A percentile compares a stretch with the other conserved stretches of the same genome.
These are phyloP conservation scores for Muricea muricata DNA, from an alignment of 92 coral and sea anemone genomes.

Conservation along the genomic window DNA sequence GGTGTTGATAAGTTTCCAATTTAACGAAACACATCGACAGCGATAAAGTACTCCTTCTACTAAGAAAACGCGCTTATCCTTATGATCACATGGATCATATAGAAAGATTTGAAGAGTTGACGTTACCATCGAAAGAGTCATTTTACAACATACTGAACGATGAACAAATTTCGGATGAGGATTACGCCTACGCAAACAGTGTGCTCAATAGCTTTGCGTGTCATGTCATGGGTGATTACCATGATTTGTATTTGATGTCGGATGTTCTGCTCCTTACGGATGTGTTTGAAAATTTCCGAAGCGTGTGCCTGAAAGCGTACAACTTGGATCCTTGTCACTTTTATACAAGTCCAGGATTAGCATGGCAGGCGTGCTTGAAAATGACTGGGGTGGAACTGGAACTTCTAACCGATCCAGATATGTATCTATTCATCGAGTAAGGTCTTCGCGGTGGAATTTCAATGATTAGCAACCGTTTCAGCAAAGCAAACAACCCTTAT, in stretches of 20 bases:
- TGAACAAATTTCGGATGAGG: slow-evolving; percentile 26
- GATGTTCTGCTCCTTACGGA: slow-evolving; percentile 42
- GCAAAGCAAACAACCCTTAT: slow-evolving; percentile 55
- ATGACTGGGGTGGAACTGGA: slow-evolving; percentile 22
- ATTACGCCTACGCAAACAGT: slow-evolving; percentile 30
- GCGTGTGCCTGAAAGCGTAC: slow-evolving; percentile 27
- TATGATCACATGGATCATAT: slow-evolving; percentile 19
- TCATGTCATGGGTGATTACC: slow-evolving; percentile 35
- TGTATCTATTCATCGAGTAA: slow-evolving; percentile 43
- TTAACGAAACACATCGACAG: background rate
- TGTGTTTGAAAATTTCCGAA: slow-evolving; percentile 44
- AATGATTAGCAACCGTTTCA: slow-evolving; percentile 31
- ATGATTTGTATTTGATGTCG: background rate
- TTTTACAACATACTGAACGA: slow-evolving; percentile 32
- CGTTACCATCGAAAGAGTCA: slow-evolving; percentile 18
- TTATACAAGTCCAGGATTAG: slow-evolving; percentile 41
- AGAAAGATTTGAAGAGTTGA: slow-evolving; percentile 21
- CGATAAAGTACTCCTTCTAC: no score
- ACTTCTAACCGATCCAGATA: slow-evolving; percentile 13
- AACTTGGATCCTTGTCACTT: background rate
- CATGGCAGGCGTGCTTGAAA: slow-evolving; percentile 47
- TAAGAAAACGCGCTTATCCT: background rate
- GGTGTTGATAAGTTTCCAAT: slow-evolving; percentile 27
- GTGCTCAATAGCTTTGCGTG: background rate
- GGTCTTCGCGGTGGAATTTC: slow-evolving; percentile 49